These are phyloP conservation scores for Cololabis saira DNA, from an alignment of 2,113 vertebrate species.

Conservation along the genomic window DNA sequence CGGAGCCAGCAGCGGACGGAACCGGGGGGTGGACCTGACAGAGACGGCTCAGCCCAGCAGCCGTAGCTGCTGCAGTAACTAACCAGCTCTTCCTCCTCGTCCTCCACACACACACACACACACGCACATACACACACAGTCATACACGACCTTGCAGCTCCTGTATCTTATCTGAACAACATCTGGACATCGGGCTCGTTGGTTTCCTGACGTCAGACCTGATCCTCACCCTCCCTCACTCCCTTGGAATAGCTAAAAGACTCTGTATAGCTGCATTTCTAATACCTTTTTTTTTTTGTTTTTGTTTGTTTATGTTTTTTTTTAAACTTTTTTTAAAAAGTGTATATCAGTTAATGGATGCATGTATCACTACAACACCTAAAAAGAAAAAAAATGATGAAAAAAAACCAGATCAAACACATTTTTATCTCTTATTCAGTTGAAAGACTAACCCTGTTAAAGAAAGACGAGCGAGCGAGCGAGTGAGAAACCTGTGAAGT, in stretches of 20 bases:
- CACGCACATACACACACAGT: constrained; percentile 58
- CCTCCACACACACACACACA: constrained; percentile 28
- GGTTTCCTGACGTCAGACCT: constrained; percentile 76
- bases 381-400: constrained; percentile 53
- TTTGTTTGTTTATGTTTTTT: constrained; percentile 63
- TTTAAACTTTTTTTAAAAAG: constrained; percentile 78
- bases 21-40: constrained; percentile 95
- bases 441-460: constrained; percentile 68
- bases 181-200: constrained; percentile 86
- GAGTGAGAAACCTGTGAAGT: constrained; percentile 19
- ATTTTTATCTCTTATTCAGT: constrained; percentile 78
- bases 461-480: constrained; percentile 35
- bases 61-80: constrained; percentile 96
- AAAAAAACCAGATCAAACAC: constrained; percentile 65
- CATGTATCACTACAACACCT: constrained; percentile 93
- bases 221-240: constrained; percentile 84
- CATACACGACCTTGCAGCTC: constrained; percentile 15
- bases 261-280: constrained; percentile 94
- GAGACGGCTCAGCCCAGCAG: constrained; percentile 92
- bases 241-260: constrained; percentile 90
- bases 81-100: constrained; percentile 73
- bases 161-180: constrained; percentile 83
- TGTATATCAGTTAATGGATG: constrained; percentile 84
- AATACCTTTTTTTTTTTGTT: constrained; percentile 84
- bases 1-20: constrained; percentile 85